Base-by-base conservation (phyloP, 1,140 invertebrate genomes). In the Helicoverpa zea region DNA sequence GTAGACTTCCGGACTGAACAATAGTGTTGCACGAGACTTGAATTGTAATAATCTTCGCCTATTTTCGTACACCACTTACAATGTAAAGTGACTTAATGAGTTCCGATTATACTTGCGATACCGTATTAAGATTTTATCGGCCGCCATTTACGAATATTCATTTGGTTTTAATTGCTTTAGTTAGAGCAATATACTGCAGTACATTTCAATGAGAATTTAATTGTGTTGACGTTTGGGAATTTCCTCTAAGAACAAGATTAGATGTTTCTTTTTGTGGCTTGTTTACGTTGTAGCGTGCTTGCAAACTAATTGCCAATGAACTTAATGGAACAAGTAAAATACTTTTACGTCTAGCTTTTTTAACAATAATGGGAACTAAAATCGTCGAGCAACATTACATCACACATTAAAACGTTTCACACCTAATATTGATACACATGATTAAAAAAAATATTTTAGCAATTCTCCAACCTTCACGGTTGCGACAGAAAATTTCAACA, bases 1-100 rank as follows among this genome's bases (percentile, higher is more conserved):
- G 63, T 59, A 56, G 61, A 79, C 83, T 84, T 84, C 83, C 83
- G 80, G 29, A 58, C 70, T 16, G 63, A 79, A 79, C 76, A 70
- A 79, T 79, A 68, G 64, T 70, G 23, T 9, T 29, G 49, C 11
- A 79, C 63, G 64, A 43, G 63, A 49, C 63, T 4, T 64, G 63
- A 54, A 79, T 79, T 52, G 47, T 29, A 79, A 70, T 56, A 66
- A 66, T 47, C 59, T 12, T 68, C 14, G 63, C 23, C 76, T 79
- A 79, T 79, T 79, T 79, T 58, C 29, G 54, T 30, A 11, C 75
- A 16, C n/a, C 35, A 51, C 47, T 58, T 59, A 70, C 64, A 79
- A 43, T 70, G 35, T 56, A 79, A 64, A 79, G 63, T 23, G 29
- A 68, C 16, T 68, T 79, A 78, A 78, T 78, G 30, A 74, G 58